phyloP scores from a whole-genome alignment of 2,797 vertebrate genomes.

The Clarias platycephalus region DNA sequence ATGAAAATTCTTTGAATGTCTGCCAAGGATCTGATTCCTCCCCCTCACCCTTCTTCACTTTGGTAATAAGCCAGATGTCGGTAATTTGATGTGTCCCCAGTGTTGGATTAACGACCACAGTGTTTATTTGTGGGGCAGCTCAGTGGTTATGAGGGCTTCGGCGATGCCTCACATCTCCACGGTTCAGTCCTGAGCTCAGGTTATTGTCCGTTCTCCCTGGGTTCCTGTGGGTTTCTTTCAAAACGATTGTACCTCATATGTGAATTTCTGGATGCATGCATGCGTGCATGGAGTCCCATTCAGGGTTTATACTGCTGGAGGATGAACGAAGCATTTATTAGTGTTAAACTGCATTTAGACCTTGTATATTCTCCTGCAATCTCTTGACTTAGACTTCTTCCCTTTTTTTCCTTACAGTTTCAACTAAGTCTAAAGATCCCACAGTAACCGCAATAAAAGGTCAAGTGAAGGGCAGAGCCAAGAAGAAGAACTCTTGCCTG shows the following conservation, averaged over 20 bases:
- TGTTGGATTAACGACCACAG: neutral
- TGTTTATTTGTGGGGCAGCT: slow-evolving; percentile 23
- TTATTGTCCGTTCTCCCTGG: too few species aligned
- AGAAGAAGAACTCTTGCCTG: slow-evolving; percentile 80
- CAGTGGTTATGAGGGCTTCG: neutral
- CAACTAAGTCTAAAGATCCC: slow-evolving; percentile 74
- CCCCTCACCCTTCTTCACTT: neutral
- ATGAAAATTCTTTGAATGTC: slow-evolving; percentile 40
- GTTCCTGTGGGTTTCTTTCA: neutral
- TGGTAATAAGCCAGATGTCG: slow-evolving; percentile 21
- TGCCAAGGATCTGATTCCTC: neutral
- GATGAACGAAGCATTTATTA: neutral
- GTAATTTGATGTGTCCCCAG: slow-evolving; percentile 24
- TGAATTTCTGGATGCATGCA: neutral
- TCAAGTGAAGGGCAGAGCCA: slow-evolving; percentile 70
- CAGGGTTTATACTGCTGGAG: neutral
- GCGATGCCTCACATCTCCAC: neutral
- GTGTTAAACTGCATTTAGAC: neutral
- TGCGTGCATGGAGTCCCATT: neutral
- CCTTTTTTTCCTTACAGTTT: slow-evolving; percentile 68
- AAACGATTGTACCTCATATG: neutral
- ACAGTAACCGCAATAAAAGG: slow-evolving; percentile 65
- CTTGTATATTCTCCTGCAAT: neutral
- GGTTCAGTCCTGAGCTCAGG: neutral
- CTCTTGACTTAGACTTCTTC: slow-evolving; percentile 9